phyloP scores from a whole-genome alignment of 2,797 vertebrate species.

The Anguilla anguilla region DNA sequence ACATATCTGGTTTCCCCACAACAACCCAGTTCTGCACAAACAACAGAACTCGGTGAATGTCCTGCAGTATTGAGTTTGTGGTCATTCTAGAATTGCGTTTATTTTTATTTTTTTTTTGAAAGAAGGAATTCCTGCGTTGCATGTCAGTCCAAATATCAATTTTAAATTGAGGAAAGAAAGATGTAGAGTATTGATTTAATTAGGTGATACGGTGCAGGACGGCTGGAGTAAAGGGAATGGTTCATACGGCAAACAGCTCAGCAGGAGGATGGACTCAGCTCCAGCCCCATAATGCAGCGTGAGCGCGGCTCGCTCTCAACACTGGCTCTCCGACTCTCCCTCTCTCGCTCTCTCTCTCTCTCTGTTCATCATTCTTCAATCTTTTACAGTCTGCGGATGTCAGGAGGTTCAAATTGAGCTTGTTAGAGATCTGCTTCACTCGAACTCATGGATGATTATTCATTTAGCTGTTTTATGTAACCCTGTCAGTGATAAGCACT shows the following conservation, averaged over 20 bases:
- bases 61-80: not conserved
- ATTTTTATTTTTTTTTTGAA: not conserved
- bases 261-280: not conserved
- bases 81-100: not conserved
- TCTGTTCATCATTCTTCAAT: constrained; percentile 75
- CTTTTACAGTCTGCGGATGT: constrained; percentile 78
- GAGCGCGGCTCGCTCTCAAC: not conserved
- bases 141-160: not conserved
- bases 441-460: constrained; percentile 97
- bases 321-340: not conserved
- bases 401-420: constrained; percentile 87
- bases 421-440: constrained; percentile 94
- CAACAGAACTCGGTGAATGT: not conserved
- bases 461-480: constrained; percentile 95
- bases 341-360: constrained; percentile 34
- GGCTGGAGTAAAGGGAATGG: not conserved
- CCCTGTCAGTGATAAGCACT: constrained; percentile 88
- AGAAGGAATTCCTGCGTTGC: not conserved
- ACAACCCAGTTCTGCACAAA: no score
- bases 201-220: not conserved
- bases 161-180: not conserved
- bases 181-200: not conserved
- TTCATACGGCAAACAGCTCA: not conserved
- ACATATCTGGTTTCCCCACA: not conserved
- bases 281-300: not conserved